These are phyloP conservation scores for Drosophila formosana DNA, from an alignment of 2,888 invertebrate species.

Conservation along the genomic window DNA sequence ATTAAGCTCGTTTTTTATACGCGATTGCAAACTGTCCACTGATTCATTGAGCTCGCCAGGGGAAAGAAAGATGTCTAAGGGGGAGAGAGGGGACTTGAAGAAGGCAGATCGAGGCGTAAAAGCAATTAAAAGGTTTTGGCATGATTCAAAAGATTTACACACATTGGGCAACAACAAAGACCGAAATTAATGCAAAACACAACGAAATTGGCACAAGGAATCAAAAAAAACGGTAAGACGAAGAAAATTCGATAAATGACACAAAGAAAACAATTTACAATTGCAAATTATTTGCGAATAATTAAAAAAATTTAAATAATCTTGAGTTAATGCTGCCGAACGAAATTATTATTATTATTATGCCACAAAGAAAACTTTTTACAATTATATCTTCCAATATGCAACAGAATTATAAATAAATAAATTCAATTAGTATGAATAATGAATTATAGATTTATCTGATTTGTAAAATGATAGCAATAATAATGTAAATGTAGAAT, in stretches of 20 bases:
- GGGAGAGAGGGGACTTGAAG: not conserved
- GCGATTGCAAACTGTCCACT: constrained; percentile 36
- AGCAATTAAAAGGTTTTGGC: constrained; percentile 49
- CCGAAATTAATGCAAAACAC: not conserved
- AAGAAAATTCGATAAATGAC: too few species aligned
- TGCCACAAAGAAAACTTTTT: too few species aligned
- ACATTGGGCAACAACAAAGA: not conserved
- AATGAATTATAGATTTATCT: too few species aligned
- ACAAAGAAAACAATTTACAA: too few species aligned
- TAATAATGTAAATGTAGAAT: not conserved
- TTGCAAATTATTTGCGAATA: too few species aligned
- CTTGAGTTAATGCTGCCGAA: too few species aligned
- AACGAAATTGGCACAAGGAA: not conserved
- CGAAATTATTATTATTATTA: too few species aligned
- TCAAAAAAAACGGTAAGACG: not conserved
- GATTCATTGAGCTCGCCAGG: constrained; percentile 44
- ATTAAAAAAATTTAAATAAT: too few species aligned
- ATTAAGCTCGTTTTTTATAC: constrained; percentile 55
- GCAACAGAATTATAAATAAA: too few species aligned
- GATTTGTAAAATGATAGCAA: too few species aligned
- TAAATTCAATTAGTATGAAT: too few species aligned
- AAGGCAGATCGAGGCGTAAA: constrained; percentile 21
- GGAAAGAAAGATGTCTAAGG: not conserved
- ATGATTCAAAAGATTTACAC: constrained; percentile 27
- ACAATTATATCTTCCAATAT: too few species aligned